A percentile compares a stretch with the other conserved stretches of the same genome.
Evolutionary conservation across 2,888 invertebrate genomes (phyloP).

Genomic region (Anticlea derivata): DNA sequence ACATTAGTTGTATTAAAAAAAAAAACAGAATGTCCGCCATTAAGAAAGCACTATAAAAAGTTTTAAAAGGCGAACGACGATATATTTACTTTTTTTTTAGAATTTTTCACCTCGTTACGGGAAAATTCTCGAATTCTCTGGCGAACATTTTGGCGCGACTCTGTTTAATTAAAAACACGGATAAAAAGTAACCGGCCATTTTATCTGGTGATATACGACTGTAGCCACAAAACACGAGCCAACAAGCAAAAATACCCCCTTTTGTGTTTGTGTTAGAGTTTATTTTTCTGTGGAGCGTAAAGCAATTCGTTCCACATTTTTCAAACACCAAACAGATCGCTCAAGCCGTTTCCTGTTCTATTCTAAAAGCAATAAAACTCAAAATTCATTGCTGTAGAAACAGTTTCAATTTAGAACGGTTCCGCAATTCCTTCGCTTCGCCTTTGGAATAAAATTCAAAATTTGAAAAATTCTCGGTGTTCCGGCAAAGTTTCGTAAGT

Average conservation of each 20-base stretch:
- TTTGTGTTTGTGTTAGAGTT: conserved; percentile 29
- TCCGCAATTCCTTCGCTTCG: conserved; percentile 31
- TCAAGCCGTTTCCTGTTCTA: conserved; percentile 74
- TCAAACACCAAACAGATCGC: conserved; percentile 56
- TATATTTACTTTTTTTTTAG: conserved; percentile 28
- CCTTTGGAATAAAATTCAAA: conserved; percentile 26
- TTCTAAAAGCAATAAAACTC: conserved; percentile 70
- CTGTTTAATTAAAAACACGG: conserved; percentile 81
- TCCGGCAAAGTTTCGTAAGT: conserved; percentile 25
- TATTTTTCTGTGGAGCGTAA: conserved; percentile 34
- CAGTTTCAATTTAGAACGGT: conserved; percentile 29
- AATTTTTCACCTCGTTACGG: conserved; percentile 57
- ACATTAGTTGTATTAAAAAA: too few relatives aligned
- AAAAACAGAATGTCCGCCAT: conserved; percentile 13
- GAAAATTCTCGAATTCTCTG: conserved; percentile 66
- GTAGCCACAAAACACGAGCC: conserved; percentile 40
- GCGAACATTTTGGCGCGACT: conserved; percentile 51
- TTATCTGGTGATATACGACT: conserved; percentile 77
- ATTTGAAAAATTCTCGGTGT: conserved; percentile 16
- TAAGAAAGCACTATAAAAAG: conserved; percentile 14
- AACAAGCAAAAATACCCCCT: conserved; percentile 46
- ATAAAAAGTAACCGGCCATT: conserved; percentile 75
- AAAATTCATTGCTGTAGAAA: conserved; percentile 59
- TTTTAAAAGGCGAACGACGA: conserved; percentile 24
- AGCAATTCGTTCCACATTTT: conserved; percentile 47